phyloP scores from a whole-genome alignment of 1,140 invertebrate genomes.

The Riptortus pedestris region DNA sequence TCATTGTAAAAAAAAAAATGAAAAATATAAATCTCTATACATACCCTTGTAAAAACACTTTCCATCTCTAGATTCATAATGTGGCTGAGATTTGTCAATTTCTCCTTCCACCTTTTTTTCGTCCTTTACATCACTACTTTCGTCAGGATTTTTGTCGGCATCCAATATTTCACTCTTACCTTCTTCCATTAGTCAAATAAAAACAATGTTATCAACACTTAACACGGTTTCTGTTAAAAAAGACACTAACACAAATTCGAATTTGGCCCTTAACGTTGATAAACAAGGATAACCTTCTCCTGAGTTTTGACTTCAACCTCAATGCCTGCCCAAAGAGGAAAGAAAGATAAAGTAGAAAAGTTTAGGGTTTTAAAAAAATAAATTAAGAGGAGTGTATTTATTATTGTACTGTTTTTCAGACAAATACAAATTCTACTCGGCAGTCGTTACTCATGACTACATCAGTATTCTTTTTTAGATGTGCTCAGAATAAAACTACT shows the following conservation, averaged over 20 bases:
- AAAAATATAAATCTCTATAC: background rate
- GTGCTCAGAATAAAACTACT: too few species aligned
- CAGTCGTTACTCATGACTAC: too few species aligned
- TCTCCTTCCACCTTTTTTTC: background rate
- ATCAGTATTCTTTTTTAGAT: too few species aligned
- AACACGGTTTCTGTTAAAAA: background rate
- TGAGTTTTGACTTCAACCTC: too few species aligned
- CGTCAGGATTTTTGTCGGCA: background rate
- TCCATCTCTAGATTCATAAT: background rate
- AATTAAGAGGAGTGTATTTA: too few species aligned
- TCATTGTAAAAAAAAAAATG: background rate
- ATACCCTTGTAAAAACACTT: slow-evolving; percentile 9
- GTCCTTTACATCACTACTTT: background rate
- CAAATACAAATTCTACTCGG: too few species aligned
- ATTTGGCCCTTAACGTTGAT: background rate
- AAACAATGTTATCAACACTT: background rate
- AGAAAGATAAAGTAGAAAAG: too few species aligned
- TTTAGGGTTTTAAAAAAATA: too few species aligned
- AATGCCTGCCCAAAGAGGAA: too few species aligned
- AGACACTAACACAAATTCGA: background rate
- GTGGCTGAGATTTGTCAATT: background rate
- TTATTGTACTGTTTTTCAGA: too few species aligned
- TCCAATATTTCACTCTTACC: background rate
- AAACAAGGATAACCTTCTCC: background rate
- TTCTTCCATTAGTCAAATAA: background rate